Base-by-base conservation (phyloP, 1,140 invertebrate genomes). In the Drosophila miranda region DNA sequence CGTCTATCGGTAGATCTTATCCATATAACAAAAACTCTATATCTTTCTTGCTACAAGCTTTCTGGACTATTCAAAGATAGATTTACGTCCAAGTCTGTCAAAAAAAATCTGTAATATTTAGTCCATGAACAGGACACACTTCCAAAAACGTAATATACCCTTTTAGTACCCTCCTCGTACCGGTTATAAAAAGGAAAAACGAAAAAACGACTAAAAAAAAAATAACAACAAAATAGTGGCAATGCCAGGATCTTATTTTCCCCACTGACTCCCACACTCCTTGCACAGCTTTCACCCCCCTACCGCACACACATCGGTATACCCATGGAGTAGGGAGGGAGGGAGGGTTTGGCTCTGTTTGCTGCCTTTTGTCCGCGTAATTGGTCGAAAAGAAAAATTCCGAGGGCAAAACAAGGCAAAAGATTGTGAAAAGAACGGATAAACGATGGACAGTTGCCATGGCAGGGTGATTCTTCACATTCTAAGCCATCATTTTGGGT, bases 281-380 rank as follows among this genome's bases (percentile, higher is more conserved):
- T 34, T 30, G 19, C 44, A 50, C 16, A 48, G 16, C 26, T 34
- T 16, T 8, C n/a, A 3, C 5, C 14, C 41, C 34, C 41, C 0
- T 8, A 34, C 19, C 6, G 28, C 28, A 21, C 6, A 53, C 28
- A 53, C 16, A n/a, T 19, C 21, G 9, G 3, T 2, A 30, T 30
- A 8, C 8, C 2, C 28, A 9, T 30, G 30, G 30, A 9, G 28
- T 8, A 2, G 2, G 28, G 7, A 2, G 11, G 26, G 13, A 6
- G 8, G 21, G 23, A 6, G 43, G 8, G 5, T 2, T 23, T 23
- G 23, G 23, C 3, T 55, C 46, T 60, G 46, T 54, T 71, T 71
- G 48, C 67, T 49, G 61, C 61, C 56, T 66, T 82, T 78, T 82
- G 78, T 78, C 59, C 69, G 70, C 70, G 70, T 82, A 82, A 82